These are phyloP conservation scores for Enteromius radiatus DNA, from an alignment of 2,797 vertebrate species.

Conservation along the genomic window DNA sequence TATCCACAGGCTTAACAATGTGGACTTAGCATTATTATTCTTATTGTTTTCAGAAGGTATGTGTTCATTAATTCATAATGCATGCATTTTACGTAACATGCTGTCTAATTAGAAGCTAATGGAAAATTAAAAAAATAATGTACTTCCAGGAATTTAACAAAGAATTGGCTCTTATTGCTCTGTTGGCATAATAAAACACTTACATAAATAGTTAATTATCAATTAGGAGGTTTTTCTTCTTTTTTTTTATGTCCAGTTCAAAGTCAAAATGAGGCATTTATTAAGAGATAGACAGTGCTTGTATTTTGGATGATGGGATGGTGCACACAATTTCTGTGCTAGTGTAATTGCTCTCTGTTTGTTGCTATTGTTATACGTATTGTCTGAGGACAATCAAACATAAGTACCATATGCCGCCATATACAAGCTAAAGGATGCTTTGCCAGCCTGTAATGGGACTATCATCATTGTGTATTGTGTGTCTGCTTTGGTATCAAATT, in stretches of 20 bases:
- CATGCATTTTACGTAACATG: background rate
- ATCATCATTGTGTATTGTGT: background rate
- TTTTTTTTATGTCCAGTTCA: background rate
- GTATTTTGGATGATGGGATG: background rate
- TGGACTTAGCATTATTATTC: background rate
- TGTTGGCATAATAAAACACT: background rate
- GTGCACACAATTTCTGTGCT: background rate
- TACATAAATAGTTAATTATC: too few relatives aligned
- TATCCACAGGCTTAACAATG: background rate
- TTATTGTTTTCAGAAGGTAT: conserved; percentile 4
- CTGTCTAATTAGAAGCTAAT: conserved; percentile 4
- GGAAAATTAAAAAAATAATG: background rate
- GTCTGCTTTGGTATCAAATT: conserved; percentile 1
- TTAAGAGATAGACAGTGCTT: background rate
- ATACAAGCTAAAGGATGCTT: conserved; percentile 5
- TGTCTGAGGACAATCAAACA: conserved; percentile 1
- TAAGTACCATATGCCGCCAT: background rate
- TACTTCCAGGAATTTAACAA: background rate
- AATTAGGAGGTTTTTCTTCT: too few relatives aligned
- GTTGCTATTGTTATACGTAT: conserved; percentile 15
- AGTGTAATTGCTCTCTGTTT: background rate
- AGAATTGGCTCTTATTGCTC: background rate
- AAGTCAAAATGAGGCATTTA: background rate
- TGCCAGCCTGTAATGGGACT: conserved; percentile 12
- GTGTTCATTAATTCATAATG: background rate